Percentiles rank a stretch among this genome's conserved stretches.
These are phyloP conservation scores for Macquaria australasica DNA, from an alignment of 2,113 vertebrate species.

Conservation along the genomic window DNA sequence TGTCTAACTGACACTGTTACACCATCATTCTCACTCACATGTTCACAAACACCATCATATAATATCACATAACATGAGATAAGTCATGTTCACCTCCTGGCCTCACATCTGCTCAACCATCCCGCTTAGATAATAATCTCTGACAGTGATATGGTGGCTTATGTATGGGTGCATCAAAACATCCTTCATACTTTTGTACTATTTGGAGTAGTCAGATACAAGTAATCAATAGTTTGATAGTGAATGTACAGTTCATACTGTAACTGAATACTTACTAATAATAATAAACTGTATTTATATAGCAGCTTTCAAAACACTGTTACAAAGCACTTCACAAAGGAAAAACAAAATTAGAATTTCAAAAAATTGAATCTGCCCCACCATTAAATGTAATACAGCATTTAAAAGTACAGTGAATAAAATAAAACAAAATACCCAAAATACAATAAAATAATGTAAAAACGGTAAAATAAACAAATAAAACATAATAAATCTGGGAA, in stretches of 20 bases:
- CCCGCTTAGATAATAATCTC: conserved; percentile 36
- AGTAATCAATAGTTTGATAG: neutral
- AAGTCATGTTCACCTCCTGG: conserved; percentile 40
- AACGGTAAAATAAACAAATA: neutral
- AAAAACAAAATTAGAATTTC: neutral
- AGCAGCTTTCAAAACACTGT: neutral
- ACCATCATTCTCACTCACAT: conserved; percentile 30
- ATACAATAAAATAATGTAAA: too few relatives aligned
- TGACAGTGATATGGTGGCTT: neutral
- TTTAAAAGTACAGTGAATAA: neutral
- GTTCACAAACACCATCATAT: conserved; percentile 37
- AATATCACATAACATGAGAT: conserved; percentile 51
- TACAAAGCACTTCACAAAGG: neutral
- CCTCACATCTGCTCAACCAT: conserved; percentile 34
- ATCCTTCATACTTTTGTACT: neutral
- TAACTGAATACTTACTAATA: neutral
- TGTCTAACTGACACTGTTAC: conserved; percentile 18
- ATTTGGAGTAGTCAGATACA: neutral
- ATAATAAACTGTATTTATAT: neutral
- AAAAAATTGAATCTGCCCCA: neutral
- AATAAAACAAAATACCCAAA: neutral
- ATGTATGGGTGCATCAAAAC: neutral
- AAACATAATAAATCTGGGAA: neutral
- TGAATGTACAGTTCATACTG: neutral
- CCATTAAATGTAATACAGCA: neutral